Evolutionary conservation across 30 jellyfish, hydroid and myxozoan species (phyloP).

Genomic region (Phacellophora camtschatica): DNA sequence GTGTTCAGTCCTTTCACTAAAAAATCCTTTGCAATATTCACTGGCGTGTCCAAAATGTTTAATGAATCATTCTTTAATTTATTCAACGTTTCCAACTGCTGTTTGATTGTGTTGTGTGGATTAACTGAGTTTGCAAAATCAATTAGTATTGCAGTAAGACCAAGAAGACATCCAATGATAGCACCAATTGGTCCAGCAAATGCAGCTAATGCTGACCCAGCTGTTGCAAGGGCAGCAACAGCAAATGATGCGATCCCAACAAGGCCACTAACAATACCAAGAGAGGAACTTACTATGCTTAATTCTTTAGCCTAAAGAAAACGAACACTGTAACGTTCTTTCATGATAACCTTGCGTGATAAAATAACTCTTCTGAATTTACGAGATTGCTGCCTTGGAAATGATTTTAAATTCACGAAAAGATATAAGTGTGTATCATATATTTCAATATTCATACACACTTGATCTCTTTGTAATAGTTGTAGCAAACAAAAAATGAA

Average conservation of each 20-base stretch:
- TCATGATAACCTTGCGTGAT: too few relatives aligned
- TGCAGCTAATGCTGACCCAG: background rate
- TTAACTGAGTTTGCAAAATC: background rate
- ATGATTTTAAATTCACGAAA: too few relatives aligned
- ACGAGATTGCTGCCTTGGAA: too few relatives aligned
- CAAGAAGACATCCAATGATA: background rate
- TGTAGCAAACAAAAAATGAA: too few relatives aligned
- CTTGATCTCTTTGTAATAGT: too few relatives aligned
- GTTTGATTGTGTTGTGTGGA: background rate
- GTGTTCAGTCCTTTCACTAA: background rate
- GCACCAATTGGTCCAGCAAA: background rate
- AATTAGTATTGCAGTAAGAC: background rate
- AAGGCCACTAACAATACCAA: conserved; percentile 5
- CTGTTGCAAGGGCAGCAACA: conserved; percentile 10
- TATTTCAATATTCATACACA: too few relatives aligned
- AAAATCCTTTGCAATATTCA: background rate
- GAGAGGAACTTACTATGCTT: background rate
- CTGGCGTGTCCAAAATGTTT: background rate
- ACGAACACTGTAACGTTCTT: background rate
- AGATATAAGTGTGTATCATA: too few relatives aligned
- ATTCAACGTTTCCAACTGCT: background rate
- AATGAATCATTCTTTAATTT: background rate
- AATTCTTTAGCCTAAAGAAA: background rate
- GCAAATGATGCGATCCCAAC: background rate
- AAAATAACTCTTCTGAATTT: too few relatives aligned